A percentile compares a stretch with the other conserved stretches of the same genome.
Conservation (phyloP, 2,113 vertebrate species). For the Crotophaga sulcirostris region DNA sequence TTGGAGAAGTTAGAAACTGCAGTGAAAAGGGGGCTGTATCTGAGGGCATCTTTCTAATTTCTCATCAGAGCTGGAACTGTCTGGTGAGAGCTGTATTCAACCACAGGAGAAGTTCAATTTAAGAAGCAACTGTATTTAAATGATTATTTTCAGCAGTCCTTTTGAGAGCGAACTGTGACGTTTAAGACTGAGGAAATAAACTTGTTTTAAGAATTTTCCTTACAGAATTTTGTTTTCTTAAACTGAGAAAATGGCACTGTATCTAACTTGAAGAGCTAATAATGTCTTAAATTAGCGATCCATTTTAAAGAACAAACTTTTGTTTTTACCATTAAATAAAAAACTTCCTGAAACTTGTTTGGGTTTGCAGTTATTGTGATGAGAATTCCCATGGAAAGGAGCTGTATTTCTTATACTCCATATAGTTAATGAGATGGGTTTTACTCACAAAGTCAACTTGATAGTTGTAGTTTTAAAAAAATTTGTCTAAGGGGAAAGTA, state of each 20-base stretch:
- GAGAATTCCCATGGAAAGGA: background rate
- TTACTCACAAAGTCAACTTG: accelerated
- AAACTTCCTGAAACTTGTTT: background rate
- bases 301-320: constrained; percentile 48
- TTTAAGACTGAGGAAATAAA: background rate
- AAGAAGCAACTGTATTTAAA: background rate
- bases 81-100: background rate
- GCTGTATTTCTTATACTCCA: background rate
- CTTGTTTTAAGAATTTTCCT: background rate
- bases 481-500: background rate
- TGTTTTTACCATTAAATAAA: constrained; percentile 54
- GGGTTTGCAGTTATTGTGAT: background rate
- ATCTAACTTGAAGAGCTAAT: constrained; percentile 1
- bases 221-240: background rate
- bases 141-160: background rate
- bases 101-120: background rate
- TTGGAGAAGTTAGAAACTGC: background rate
- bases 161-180: background rate
- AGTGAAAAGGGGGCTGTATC: background rate
- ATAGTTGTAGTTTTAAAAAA: background rate
- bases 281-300: background rate
- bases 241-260: background rate
- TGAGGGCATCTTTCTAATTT: background rate
- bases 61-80: background rate
- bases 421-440: background rate